A percentile compares a stretch with the other conserved stretches of the same genome.
Evolutionary conservation across 2,888 invertebrate species (phyloP).

Genomic region (Ptycholaimellus sp.): DNA sequence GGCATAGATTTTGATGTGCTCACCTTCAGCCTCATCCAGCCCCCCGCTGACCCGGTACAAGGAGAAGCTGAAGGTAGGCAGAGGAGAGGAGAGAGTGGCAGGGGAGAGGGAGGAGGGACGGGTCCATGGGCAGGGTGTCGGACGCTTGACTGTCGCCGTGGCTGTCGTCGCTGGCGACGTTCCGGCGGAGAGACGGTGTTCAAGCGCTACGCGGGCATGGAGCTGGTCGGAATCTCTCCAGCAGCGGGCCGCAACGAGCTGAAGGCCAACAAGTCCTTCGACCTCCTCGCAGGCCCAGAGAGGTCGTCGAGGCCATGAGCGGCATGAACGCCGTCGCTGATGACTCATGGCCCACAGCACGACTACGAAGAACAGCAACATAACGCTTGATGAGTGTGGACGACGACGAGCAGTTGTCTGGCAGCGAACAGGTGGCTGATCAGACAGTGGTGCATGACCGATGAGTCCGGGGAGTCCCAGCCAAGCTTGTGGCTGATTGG

Average conservation of each 20-base stretch:
- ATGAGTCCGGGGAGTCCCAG: too few relatives aligned
- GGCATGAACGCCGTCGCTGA: too few relatives aligned
- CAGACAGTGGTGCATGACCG: too few relatives aligned
- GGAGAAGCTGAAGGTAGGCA: slow-evolving; percentile 45
- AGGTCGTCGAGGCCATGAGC: slow-evolving; percentile 96
- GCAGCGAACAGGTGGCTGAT: too few relatives aligned
- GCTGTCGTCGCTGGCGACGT: slow-evolving; percentile 51
- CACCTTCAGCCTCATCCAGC: slow-evolving; percentile 79
- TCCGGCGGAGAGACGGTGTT: slow-evolving; percentile 85
- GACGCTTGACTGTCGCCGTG: slow-evolving; percentile 4
- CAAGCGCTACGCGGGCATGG: slow-evolving; percentile 68
- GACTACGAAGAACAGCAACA: too few relatives aligned
- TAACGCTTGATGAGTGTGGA: too few relatives aligned
- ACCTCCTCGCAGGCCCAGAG: slow-evolving; percentile 60
- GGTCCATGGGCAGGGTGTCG: neutral
- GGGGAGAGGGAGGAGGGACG: too few relatives aligned
- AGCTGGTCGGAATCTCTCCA: slow-evolving; percentile 77
- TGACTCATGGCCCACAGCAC: too few relatives aligned
- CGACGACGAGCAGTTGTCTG: too few relatives aligned
- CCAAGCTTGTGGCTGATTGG: too few relatives aligned
- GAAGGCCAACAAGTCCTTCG: slow-evolving; percentile 72
- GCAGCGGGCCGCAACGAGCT: slow-evolving; percentile 87
- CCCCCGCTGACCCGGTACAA: slow-evolving; percentile 50
- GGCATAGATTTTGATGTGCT: too few relatives aligned
- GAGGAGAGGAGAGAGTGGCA: neutral